These are phyloP conservation scores for Rhadina sibilatrix DNA, from an alignment of 2,113 vertebrate species.

Conservation along the genomic window DNA sequence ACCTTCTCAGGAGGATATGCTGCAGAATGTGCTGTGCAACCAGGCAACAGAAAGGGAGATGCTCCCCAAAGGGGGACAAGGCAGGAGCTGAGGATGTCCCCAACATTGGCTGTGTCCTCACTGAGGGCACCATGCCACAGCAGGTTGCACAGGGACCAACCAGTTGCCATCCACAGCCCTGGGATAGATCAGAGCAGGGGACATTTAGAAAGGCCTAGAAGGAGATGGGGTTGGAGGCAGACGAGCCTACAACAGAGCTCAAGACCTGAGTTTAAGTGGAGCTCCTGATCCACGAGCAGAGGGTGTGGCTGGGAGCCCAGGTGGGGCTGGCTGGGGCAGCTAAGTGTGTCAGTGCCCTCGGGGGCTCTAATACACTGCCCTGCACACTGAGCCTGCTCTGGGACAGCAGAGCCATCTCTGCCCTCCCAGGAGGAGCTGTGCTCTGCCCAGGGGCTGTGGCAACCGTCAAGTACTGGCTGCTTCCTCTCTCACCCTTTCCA, in stretches of 20 bases:
- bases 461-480: fast-evolving
- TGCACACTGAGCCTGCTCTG: neutral
- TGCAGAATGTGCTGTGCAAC: neutral
- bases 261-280: neutral
- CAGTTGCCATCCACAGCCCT: neutral
- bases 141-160: neutral
- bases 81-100: neutral
- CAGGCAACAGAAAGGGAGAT: neutral
- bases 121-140: neutral
- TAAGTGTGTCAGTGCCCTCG: neutral
- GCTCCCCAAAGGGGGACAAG: neutral
- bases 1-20: neutral
- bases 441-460: neutral
- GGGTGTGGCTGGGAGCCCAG: neutral
- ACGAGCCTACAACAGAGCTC: neutral
- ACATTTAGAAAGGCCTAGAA: neutral
- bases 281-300: neutral
- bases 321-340: neutral
- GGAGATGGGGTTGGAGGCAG: neutral
- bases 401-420: neutral
- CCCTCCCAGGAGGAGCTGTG: fast-evolving
- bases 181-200: neutral
- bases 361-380: neutral
- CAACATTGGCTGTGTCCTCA: neutral
- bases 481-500: neutral